Conservation (phyloP, 2,888 invertebrate species). For the Perizoma flavofasciatum region DNA sequence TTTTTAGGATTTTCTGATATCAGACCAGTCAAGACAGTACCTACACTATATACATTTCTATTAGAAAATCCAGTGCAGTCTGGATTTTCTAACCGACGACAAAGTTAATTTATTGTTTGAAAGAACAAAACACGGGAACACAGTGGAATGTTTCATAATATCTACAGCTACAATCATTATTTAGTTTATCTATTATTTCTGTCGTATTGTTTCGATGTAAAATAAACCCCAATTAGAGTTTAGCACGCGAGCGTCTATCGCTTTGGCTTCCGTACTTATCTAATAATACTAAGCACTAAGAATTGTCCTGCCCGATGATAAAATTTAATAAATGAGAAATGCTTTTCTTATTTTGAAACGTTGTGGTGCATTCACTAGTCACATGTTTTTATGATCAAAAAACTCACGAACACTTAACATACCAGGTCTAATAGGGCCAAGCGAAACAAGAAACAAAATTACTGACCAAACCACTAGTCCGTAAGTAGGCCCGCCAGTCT, state of each 20-base stretch:
- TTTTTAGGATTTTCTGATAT: not conserved
- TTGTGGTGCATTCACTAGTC: not conserved
- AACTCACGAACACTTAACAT: conserved; percentile 38
- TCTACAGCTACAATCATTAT: conserved; percentile 40
- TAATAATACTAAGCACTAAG: conserved; percentile 7
- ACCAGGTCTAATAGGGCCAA: conserved; percentile 38
- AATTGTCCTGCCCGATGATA: conserved; percentile 5
- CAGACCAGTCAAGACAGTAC: conserved; percentile 9
- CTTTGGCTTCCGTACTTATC: conserved; percentile 20
- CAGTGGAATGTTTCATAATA: conserved; percentile 48
- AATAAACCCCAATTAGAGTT: conserved; percentile 39
- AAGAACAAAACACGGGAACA: conserved; percentile 42
- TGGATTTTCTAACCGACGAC: conserved; percentile 9
- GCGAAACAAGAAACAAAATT: conserved; percentile 39
- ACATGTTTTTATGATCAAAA: conserved; percentile 31
- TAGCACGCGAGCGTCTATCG: conserved; percentile 35
- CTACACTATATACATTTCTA: conserved; percentile 25
- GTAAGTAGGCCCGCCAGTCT: conserved; percentile 36
- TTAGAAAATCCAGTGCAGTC: conserved; percentile 11
- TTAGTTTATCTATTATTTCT: conserved; percentile 38
- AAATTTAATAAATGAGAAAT: conserved; percentile 7
- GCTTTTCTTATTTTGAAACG: conserved; percentile 1
- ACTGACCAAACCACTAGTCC: conserved; percentile 39
- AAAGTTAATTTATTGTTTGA: conserved; percentile 40
- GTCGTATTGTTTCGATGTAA: conserved; percentile 34